Base-by-base conservation (phyloP, 1,140 invertebrate genomes). In the Calliphora vicina region DNA sequence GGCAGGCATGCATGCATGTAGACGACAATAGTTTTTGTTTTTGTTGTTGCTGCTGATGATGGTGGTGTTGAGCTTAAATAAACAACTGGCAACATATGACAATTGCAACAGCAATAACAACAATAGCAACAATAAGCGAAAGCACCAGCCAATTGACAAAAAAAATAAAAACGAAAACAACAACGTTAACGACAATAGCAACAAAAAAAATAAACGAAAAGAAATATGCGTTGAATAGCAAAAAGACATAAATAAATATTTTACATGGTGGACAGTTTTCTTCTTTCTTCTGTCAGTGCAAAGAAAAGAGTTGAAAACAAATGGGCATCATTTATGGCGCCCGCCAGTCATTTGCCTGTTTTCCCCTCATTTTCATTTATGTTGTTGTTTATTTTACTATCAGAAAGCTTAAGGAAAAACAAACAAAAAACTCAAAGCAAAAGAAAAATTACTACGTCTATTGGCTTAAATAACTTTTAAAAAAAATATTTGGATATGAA, bases 201-300 rank as follows among this genome's bases (percentile, higher is more conserved):
- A 29, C 27, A 42, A 76, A 25, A 42, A 23, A 9, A n/a, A n/a
- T n/a, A n/a, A n/a, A n/a, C n/a, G n/a, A n/a, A 74, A 78, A 42
- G 26, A 74, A 35, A 35, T 35, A 35, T 74, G 72, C 72, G 72
- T 74, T 74, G 17, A 35, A 74, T 27, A 29, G 72, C 27, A 25
- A 78, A 78, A 76, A 76, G 9, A 71, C 1, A 73, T 26, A 27
- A 20, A 29, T 29, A 35, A 35, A 20, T 50, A 50, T 50, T 50
- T 50, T 50, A n/a, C 17, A 50, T 50, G 35, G 35, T 78, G 74
- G 35, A 78, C n/a, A 78, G 9, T 78, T 78, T 74, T 74, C 35
- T 29, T 29, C 29, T 29, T 29, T 29, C 29, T 35, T 35, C 35
- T 35, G 35, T 35, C 35, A 35, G 6, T 35, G 4, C 45, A 50